Percentiles rank a stretch among this genome's conserved stretches.
Conservation (phyloP, 2,113 vertebrate species). For the Anhinga anhinga region DNA sequence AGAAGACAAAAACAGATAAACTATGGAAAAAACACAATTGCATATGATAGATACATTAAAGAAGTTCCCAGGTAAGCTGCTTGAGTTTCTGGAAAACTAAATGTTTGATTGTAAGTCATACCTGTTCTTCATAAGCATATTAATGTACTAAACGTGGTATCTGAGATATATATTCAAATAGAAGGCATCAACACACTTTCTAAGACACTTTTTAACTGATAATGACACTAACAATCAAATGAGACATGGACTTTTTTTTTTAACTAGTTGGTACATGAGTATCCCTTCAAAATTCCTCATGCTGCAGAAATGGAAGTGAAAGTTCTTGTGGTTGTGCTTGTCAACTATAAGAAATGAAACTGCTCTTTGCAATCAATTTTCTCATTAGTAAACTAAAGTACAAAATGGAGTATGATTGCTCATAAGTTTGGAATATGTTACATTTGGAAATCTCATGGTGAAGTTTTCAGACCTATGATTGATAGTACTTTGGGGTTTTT, state of each 20-base stretch:
- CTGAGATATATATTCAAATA: neutral
- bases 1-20: conserved; percentile 96
- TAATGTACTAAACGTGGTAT: neutral
- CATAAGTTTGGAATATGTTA: neutral
- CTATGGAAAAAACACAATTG: conserved; percentile 95
- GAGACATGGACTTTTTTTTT: neutral
- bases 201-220: neutral
- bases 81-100: neutral
- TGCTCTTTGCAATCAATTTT: neutral
- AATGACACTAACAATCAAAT: neutral
- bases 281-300: neutral
- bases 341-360: neutral
- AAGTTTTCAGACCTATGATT: neutral
- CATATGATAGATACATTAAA: conserved; percentile 90
- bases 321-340: neutral
- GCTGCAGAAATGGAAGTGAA: neutral
- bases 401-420: neutral
- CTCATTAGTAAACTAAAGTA: neutral
- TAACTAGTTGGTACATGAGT: neutral
- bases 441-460: neutral
- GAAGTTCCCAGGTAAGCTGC: conserved; percentile 88
- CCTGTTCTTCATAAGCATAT: neutral
- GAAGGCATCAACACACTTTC: neutral
- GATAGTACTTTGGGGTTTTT: neutral
- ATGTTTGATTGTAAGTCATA: neutral